A percentile compares a stretch with the other conserved stretches of the same genome.
Evolutionary conservation across 1,140 invertebrate genomes (phyloP).

Genomic region (Lepidurus packardi): DNA sequence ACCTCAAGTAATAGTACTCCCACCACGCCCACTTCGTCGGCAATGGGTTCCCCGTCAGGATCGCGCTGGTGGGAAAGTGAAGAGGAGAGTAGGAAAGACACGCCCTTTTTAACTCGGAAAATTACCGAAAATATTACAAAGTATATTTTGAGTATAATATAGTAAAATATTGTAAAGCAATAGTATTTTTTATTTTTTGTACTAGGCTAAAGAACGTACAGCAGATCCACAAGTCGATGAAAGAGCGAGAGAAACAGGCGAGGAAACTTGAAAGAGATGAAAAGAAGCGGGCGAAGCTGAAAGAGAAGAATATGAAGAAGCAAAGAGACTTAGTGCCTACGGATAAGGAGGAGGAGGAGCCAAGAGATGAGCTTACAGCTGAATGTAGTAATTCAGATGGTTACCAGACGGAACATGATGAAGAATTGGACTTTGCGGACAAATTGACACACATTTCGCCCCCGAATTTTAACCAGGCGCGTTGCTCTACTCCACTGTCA

Average conservation of each 20-base stretch:
- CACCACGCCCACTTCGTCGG: background rate
- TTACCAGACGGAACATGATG: background rate
- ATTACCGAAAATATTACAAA: background rate
- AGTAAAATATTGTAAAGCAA: too few relatives aligned
- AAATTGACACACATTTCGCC: background rate
- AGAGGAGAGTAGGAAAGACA: too few relatives aligned
- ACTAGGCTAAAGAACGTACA: background rate
- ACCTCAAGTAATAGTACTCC: background rate
- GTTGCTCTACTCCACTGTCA: background rate
- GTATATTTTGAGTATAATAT: background rate
- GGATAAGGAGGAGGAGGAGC: background rate
- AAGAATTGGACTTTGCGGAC: background rate
- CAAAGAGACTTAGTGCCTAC: background rate
- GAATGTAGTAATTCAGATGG: background rate
- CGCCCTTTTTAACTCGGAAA: too few relatives aligned
- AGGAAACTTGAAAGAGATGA: background rate
- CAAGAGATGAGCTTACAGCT: background rate
- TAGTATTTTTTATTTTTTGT: too few relatives aligned
- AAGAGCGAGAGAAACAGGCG: background rate
- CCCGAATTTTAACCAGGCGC: background rate
- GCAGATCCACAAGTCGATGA: background rate
- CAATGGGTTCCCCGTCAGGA: background rate
- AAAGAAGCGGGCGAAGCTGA: background rate
- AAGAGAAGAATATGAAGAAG: background rate
- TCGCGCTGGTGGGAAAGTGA: background rate